Evolutionary conservation across 2,113 vertebrate genomes (phyloP).

Genomic region (Phylloscopus trochilus): DNA sequence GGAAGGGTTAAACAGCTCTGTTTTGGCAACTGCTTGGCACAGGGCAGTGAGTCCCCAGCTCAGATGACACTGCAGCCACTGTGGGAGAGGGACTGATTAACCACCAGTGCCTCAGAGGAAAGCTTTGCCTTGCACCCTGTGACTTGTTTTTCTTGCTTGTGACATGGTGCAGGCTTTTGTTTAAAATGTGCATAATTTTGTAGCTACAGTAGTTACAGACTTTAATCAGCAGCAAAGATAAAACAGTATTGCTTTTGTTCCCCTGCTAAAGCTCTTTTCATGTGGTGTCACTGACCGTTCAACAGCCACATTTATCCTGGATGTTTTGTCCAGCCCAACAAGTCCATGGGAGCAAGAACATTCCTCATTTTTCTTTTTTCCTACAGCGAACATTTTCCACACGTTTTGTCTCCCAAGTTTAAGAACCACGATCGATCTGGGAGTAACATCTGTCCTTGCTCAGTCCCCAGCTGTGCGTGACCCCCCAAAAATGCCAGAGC

Average conservation of each 20-base stretch:
- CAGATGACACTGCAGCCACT: background rate
- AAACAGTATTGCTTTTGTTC: background rate
- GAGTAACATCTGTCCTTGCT: background rate
- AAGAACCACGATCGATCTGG: rapidly evolving
- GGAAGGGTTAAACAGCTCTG: background rate
- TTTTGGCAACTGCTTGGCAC: background rate
- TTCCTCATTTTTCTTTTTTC: background rate
- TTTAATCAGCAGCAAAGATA: background rate
- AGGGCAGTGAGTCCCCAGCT: background rate
- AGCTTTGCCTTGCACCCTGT: background rate
- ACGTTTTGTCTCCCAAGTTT: background rate
- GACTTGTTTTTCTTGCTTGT: conserved; percentile 4
- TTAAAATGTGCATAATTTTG: conserved; percentile 33
- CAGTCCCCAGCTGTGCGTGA: background rate
- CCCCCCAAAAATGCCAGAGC: background rate
- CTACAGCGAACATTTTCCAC: background rate
- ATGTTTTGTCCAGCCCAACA: background rate
- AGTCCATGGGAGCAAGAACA: background rate
- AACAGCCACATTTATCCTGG: background rate
- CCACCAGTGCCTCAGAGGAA: background rate
- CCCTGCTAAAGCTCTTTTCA: background rate
- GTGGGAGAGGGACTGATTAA: background rate
- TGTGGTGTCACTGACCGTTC: background rate
- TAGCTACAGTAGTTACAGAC: background rate
- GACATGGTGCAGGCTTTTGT: background rate